Base-by-base conservation (phyloP, 1,140 invertebrate genomes). In the Orius insidiosus region DNA sequence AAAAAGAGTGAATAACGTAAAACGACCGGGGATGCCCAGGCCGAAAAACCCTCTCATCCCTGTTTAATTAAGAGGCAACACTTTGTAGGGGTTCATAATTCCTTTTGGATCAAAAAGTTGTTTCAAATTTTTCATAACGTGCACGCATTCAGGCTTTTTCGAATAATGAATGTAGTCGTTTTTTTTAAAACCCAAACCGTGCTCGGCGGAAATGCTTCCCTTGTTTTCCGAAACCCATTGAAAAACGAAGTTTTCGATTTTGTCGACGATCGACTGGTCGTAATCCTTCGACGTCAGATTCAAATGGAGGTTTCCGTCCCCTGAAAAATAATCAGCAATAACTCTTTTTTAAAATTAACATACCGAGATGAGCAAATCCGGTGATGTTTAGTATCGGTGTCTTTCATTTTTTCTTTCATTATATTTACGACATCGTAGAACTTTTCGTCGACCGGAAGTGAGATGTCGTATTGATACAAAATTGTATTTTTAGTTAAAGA, bases 71-170 rank as follows among this genome's bases (percentile, higher is more conserved):
- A 13, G 31, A 35, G 51, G 51, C 11, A 89, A 62, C 10, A 92
- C 78, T 70, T 98, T 98, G 58, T 97, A 97, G 1, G 93, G 93
- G 64, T 97, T 97, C 2, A 98, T 68, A 55, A 97, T 96, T 31
- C 74, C 71, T 41, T 89, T 87, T n/a, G 93, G 92, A 67, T 97
- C 94, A 68, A 96, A 77, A 2, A 85, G 55, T 19, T 64, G 63
- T 60, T 97, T 97, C 10, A 97, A 59, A 18, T 79, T 61, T 24
- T 72, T 74, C 90, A 96, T 96, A 1, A 90, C 62, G 3, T 66
- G 52, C 13, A 96, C 74, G 1, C 84, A 77, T 19, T 74, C 68
- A n/a, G 66, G 40, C 39, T 75, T 74, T n/a, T 93, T 94, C 24
- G 83, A 87, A 60, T 83, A 84, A 51, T 79, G 74, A 10, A 97